Evolutionary conservation across 2,797 vertebrate species (phyloP).

Genomic region (Phrynocephalus forsythii): DNA sequence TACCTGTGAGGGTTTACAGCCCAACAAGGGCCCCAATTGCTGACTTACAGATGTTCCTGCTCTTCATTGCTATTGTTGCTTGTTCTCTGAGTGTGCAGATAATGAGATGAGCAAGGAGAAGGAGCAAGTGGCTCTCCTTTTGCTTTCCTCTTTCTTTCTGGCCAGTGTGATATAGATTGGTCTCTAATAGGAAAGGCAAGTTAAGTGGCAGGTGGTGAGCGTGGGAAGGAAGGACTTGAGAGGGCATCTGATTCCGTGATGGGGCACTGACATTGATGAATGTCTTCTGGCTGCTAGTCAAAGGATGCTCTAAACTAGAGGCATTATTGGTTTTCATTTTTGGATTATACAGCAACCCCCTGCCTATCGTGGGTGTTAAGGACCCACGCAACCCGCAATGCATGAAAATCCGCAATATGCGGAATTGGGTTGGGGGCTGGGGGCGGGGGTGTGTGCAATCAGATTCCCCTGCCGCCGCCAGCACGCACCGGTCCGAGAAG

Average conservation of each 20-base stretch:
- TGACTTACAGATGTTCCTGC: background rate
- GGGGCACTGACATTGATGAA: background rate
- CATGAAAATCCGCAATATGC: too few relatives aligned
- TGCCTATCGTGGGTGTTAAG: too few relatives aligned
- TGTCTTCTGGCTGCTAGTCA: background rate
- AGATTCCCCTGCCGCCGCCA: too few relatives aligned
- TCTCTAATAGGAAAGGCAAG: background rate
- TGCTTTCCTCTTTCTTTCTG: background rate
- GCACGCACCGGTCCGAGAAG: too few relatives aligned
- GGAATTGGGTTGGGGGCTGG: too few relatives aligned
- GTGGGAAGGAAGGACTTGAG: background rate
- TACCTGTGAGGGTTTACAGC: background rate
- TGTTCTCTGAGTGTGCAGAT: background rate
- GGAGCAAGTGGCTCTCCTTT: too few relatives aligned
- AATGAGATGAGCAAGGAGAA: background rate
- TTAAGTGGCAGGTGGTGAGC: background rate
- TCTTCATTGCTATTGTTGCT: background rate
- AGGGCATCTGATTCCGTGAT: background rate
- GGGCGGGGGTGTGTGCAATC: too few relatives aligned
- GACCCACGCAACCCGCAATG: too few relatives aligned
- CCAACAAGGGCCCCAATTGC: background rate
- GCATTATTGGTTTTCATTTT: too few relatives aligned
- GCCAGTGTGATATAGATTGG: background rate
- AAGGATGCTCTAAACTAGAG: background rate
- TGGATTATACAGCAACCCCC: too few relatives aligned